Base-by-base conservation (phyloP, 2,888 invertebrate species). In the Yponomeuta sedellus region DNA sequence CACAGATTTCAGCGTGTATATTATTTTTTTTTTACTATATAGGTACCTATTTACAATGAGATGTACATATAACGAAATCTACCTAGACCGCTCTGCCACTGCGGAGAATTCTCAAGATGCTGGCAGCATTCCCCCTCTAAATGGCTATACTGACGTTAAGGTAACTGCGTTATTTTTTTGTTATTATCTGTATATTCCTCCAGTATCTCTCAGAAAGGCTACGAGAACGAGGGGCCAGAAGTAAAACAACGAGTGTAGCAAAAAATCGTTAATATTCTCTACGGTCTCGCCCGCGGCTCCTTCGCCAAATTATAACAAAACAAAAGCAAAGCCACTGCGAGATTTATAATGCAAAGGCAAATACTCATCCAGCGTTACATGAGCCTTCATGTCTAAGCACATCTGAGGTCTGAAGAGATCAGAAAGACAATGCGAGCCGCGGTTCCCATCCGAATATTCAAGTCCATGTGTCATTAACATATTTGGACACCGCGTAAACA, bases 221-320 rank as follows among this genome's bases (percentile, higher is more conserved):
- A 34, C 34, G 34, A 34, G 16, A 52, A 52, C 44, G 44, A 12
- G 44, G 44, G 2, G 44, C 44, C 44, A 6, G 44, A 10, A 52
- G 44, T 52, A 52, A 52, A 52, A 52, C 16, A 52, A 16, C 44
- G 12, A 16, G 44, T 16, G 16, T 12, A 52, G 44, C 16, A 81
- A 80, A 85, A 86, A 85, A 79, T 75, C 77, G 75, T 82, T 83
- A 86, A 88, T 86, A 87, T 85, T 86, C 86, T 85, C 82, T 73
- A 81, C 77, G 77, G 79, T 77, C 75, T 76, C 75, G 88, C 87
- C 84, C 73, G 85, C 81, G 86, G 88, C 86, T 77, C 79, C 82
- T 83, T 80, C 81, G 86, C 83, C 80, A 85, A 89, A 87, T 88
- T 88, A 88, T 87, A 86, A 85, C 86, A 83, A 88, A 88, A 88